Base-by-base conservation (phyloP, 2,888 invertebrate species). In the Euplagia quadripunctaria region DNA sequence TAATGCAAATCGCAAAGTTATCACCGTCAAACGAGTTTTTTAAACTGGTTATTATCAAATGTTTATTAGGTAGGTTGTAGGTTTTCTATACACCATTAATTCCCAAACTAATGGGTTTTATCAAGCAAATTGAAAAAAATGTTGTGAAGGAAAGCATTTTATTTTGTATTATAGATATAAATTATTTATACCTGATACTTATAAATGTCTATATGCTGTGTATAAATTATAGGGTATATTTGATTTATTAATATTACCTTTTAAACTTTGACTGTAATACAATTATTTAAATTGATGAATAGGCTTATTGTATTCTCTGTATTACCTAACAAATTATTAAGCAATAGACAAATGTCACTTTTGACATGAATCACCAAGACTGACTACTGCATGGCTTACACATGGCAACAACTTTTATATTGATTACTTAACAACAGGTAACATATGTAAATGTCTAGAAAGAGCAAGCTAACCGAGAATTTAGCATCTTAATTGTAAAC, bases 21-120 rank as follows among this genome's bases (percentile, higher is more conserved):
- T 51, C 17, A 66, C 31, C 51, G 76, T 73, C 63, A 75, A 82
- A 82, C 81, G 70, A 67, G 83, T 81, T 82, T 61, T 70, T 58
- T n/a, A 72, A 82, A 80, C 75, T 8, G 72, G 73, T 75, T 64
- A 72, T 41, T 46, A 71, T 58, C 67, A 46, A 66, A 61, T 78
- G 72, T 76, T 78, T 71, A 64, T 80, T 79, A 41, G 42, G 65
- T 75, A 65, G 69, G 9, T 20, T 58, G 31, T 70, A 70, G 71
- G 43, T 72, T 31, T 49, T 31, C 20, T 31, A 46, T 67, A 61
- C 55, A n/a, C 42, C 67, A 75, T 78, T 75, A 68, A 72, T 75
- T 65, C 67, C 41, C 7, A 55, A 80, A 82, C 65, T 64, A 70
- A 80, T 66, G 72, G 58, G 46, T 64, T 74, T 58, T 74, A 46